A percentile compares a stretch with the other conserved stretches of the same genome.
phyloP scores from a whole-genome alignment of 2,888 invertebrate genomes.

The Eristalis intricaria region DNA sequence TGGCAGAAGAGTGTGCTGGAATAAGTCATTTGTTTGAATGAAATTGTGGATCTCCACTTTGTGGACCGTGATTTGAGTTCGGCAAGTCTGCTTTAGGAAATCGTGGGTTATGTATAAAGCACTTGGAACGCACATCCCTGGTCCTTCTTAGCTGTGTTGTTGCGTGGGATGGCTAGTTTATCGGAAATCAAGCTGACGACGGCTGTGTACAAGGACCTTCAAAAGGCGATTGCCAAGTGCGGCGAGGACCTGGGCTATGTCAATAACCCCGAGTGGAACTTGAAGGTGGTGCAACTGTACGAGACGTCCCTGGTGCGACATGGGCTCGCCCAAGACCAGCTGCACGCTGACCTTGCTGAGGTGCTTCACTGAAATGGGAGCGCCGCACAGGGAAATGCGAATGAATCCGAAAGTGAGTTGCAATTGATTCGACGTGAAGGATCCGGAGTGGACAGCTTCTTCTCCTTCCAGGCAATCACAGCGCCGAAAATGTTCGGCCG shows the following conservation, averaged over 20 bases:
- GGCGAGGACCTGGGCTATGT: slow-evolving; percentile 86
- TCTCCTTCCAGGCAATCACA: slow-evolving; percentile 87
- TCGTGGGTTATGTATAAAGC: no score
- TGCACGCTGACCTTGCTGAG: slow-evolving; percentile 90
- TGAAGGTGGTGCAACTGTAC: slow-evolving; percentile 92
- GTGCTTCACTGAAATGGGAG: slow-evolving; percentile 89
- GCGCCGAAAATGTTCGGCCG: slow-evolving; percentile 96
- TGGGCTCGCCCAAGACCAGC: slow-evolving; percentile 89
- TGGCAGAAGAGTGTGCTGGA: background rate
- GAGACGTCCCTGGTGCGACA: slow-evolving; percentile 94
- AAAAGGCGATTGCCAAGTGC: slow-evolving; percentile 86
- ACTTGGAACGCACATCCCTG: no score
- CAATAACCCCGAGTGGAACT: slow-evolving; percentile 93
- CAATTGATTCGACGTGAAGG: background rate
- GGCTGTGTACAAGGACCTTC: slow-evolving; percentile 88
- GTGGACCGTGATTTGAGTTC: no score
- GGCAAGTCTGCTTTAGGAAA: no score
- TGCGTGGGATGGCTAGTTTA: no score
- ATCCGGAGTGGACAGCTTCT: no score
- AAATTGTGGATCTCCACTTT: no score
- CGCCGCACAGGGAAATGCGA: slow-evolving; percentile 90
- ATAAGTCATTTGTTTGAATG: no score
- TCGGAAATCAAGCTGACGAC: slow-evolving; percentile 89
- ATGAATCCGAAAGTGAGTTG: slow-evolving; percentile 91
- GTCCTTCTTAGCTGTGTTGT: no score